Evolutionary conservation across 2,797 vertebrate genomes (phyloP), one percentile per base, ranked within the genome.

Genomic region (Odontamblyopus lacepedii): DNA sequence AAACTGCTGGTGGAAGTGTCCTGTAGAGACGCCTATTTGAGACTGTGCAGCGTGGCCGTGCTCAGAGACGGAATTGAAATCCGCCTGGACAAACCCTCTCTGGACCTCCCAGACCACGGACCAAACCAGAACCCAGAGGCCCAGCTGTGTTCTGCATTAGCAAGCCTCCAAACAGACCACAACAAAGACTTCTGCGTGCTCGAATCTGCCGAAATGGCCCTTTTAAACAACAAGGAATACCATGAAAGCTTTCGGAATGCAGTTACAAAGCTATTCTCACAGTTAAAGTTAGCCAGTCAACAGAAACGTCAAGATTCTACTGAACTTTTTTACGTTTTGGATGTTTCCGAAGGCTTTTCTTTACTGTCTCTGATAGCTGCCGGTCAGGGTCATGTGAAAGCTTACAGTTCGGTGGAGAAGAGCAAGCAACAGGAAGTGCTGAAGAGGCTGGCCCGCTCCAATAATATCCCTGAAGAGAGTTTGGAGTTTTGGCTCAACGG

Each of bases 281-380:
- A 89, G 0, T 79, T 98, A 79, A 92, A 84, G 79, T 63, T 62
- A 72, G 85, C 72, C 6, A 76, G 70, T 64, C 63, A 30, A 57
- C 68, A 69, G 41, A 87, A 79, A 48, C 82, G 76, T 1, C 72
- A 91, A 26, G 87, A 86, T 23, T 50, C 72, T 23, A 27, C 76
- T 0, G 93, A 95, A 70, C 93, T 93, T 61, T 76, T 96, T 55
- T 98, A 96, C 0, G 81, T 99, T 74, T 91, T 99, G 63, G 98
- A 99, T 62, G 98, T 99, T 35, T 98, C 96, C 0, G 97, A 99
- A 85, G 97, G 98, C 56, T 99, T 99, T 90, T 99, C 98, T 3
- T 76, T 98, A 75, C 93, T 99, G 66, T 95, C 97, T 2, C 75
- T 98, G 76, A 94, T 98, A 69, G 95, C 97, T 5, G 95, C 96